These are phyloP conservation scores for Catharus bicknelli DNA, from an alignment of 2,113 vertebrate species.

Conservation along the genomic window DNA sequence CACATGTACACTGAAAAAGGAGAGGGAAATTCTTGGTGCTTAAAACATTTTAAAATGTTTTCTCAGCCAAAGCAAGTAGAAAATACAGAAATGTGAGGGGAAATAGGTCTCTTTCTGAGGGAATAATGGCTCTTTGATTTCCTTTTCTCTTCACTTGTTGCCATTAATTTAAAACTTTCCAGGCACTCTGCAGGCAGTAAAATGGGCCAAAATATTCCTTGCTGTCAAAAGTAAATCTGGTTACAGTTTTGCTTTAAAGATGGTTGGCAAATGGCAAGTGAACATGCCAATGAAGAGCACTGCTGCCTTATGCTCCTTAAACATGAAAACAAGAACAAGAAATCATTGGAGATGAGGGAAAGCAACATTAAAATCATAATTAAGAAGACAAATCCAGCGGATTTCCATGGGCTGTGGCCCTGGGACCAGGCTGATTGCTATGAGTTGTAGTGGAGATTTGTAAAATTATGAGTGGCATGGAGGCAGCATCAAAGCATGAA, in stretches of 20 bases:
- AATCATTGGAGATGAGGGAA: not conserved
- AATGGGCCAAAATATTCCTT: constrained; percentile 44
- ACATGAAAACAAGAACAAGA: not conserved
- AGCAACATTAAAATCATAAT: not conserved
- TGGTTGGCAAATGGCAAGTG: constrained; percentile 42
- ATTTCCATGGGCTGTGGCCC: not conserved
- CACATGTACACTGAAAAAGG: not conserved
- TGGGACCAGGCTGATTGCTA: rapidly evolving
- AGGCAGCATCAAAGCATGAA: not conserved
- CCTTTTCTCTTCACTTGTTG: constrained; percentile 50
- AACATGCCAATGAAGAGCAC: constrained; percentile 39
- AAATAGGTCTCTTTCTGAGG: constrained; percentile 36
- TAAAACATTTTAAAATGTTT: constrained; percentile 1
- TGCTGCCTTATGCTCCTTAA: constrained; percentile 33
- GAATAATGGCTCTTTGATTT: constrained; percentile 61
- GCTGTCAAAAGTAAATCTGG: constrained; percentile 54
- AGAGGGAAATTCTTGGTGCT: not conserved
- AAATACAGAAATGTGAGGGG: constrained; percentile 22
- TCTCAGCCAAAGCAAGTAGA: constrained; percentile 1
- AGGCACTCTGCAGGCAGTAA: constrained; percentile 50
- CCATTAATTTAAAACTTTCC: constrained; percentile 68
- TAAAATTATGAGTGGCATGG: not conserved
- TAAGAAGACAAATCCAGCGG: not conserved
- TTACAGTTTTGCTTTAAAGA: constrained; percentile 55
- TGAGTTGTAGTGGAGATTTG: not conserved